Evolutionary conservation across 2,113 vertebrate genomes (phyloP).

Genomic region (Platycercus adscitus): DNA sequence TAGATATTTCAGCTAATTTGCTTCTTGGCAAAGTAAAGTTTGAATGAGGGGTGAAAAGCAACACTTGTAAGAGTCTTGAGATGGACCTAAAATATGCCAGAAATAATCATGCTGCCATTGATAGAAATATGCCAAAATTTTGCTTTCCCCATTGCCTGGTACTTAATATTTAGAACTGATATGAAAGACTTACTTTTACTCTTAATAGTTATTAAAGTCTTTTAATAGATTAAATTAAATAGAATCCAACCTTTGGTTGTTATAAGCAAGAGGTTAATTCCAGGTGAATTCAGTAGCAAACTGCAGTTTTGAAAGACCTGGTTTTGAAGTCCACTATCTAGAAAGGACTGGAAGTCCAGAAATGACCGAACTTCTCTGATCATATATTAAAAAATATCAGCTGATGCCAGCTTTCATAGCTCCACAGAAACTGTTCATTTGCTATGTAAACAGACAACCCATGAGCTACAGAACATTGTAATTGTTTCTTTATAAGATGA

Average conservation of each 20-base stretch:
- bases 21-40: not conserved
- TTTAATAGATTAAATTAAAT: not conserved
- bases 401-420: not conserved
- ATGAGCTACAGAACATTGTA: not conserved
- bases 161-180: not conserved
- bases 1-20: not conserved
- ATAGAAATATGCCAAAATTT: not conserved
- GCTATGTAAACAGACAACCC: not conserved
- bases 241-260: not conserved
- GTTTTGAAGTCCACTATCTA: not conserved
- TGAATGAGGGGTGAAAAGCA: not conserved
- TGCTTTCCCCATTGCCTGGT: not conserved
- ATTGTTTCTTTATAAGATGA: not conserved
- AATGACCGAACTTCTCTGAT: not conserved
- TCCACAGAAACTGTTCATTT: not conserved
- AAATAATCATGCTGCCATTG: not conserved
- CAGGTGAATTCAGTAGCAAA: not conserved
- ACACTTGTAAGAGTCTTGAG: not conserved
- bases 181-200: not conserved
- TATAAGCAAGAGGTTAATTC: not conserved
- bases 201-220: not conserved
- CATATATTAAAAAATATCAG: not conserved
- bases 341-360: not conserved
- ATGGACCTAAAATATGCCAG: not conserved
- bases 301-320: not conserved